Percentiles rank a stretch among this genome's conserved stretches.
phyloP scores from a whole-genome alignment of 2,797 vertebrate species.

The Malacoraja senta region DNA sequence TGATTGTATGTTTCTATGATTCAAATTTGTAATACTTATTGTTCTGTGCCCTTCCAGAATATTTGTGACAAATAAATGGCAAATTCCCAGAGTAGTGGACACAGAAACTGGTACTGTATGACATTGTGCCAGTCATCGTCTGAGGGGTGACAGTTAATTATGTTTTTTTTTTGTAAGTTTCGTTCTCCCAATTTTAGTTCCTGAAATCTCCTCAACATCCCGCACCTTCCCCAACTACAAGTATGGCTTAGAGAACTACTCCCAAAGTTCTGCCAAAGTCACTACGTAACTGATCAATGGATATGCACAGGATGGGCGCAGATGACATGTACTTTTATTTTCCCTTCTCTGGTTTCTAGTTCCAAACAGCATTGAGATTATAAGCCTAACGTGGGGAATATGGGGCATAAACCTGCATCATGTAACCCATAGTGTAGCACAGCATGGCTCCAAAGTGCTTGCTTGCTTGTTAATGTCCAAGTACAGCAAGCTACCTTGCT shows the following conservation, averaged over 20 bases:
- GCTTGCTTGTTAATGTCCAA: slow-evolving; percentile 4
- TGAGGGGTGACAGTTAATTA: slow-evolving; percentile 11
- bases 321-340: not conserved
- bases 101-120: slow-evolving; percentile 29
- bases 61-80: slow-evolving; percentile 33
- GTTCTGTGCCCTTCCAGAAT: slow-evolving; percentile 29
- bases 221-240: not conserved
- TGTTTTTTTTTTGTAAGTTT: slow-evolving; percentile 15
- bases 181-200: slow-evolving; percentile 20
- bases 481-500: not conserved
- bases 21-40: slow-evolving; percentile 26
- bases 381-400: not conserved
- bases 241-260: not conserved
- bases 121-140: slow-evolving; percentile 17
- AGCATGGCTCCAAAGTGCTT: not conserved
- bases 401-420: not conserved
- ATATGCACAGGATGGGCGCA: not conserved
- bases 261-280: slow-evolving; percentile 9
- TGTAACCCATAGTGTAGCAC: not conserved
- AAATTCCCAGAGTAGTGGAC: slow-evolving; percentile 34
- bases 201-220: slow-evolving; percentile 16
- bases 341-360: not conserved
- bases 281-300: not conserved
- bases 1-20: slow-evolving; percentile 20
- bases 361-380: slow-evolving; percentile 16